Evolutionary conservation across 2,888 invertebrate species (phyloP), one percentile per base, ranked within the genome.

Genomic region (Nomada flava): DNA sequence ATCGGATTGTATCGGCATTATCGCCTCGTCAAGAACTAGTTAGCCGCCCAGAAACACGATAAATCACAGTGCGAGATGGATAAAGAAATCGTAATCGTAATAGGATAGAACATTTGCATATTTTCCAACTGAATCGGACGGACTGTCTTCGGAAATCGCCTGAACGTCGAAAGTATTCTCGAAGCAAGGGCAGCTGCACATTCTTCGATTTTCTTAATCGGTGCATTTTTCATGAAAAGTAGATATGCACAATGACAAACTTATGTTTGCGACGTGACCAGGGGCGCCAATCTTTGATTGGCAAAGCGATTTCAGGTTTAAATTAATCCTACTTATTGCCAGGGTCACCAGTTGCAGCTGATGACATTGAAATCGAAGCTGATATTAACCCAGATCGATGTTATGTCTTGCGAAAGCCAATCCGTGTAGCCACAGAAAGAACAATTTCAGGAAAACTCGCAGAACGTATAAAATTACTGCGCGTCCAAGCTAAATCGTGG

Each of bases 381-480:
- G 15, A 76, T 11, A 2, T 10, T 42, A 18, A 36, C 36, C 13
- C 11, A 52, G 5, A 78, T 20, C 20, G 60, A 70, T 23, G 2
- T 20, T 13, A 50, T 65, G 0, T 50, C 15, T 18, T 18, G 26
- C 60, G 10, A n/a, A 3, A 13, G 55, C 7, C 5, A 0, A 9
- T 4, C 60, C 65, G 0, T 5, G 9, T 15, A 55, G 23, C 1
- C 4, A 20, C 2, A 67, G 20, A 26, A 72, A 18, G 0, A 47
- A 3, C 18, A 55, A 9, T 44, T 57, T n/a, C 0, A 44, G 57
- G 29, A 52, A 64, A 29, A 76, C 13, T 76, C 55, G 64, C 26
- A 59, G 23, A 50, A 23, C 9, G 36, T 36, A 36, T 36, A 5
- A 36, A 36, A 36, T 36, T 1, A 36, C 36, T 7, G 36, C 36